Base-by-base conservation (phyloP, 2,113 vertebrate species). In the Bubo blakistoni region DNA sequence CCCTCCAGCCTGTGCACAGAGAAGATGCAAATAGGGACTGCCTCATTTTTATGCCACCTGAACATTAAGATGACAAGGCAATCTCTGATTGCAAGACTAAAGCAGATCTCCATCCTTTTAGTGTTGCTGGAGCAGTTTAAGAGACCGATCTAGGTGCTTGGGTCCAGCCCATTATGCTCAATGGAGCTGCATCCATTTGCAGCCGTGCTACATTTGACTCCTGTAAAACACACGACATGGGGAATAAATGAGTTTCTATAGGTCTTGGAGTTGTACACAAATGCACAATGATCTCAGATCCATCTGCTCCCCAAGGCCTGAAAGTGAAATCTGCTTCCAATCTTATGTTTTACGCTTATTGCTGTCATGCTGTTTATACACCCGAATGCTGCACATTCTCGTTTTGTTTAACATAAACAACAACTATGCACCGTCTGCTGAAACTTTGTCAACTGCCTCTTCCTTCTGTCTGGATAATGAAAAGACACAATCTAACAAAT, bases 341-440 rank as follows among this genome's bases (percentile, higher is more conserved):
- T 97, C 97, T 96, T 91, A 91, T 96, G 95, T 96, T 97, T 97
- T 96, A 97, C 96, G 91, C 93, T 97, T 96, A 97, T 96, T 96
- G 96, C 95, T 96, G 95, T 95, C 96, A 96, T 74, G 94, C 94
- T 97, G 96, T 97, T 97, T 97, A 97, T 96, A 95, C 74, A 95
- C 81, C 72, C 81, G 55, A 96, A 95, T 95, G 94, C 95, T 96
- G 96, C 96, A 95, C 95, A 96, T 92, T 97, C 96, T 97, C 95
- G 49, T 97, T 97, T 95, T 97, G 96, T 97, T 97, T 97, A 97
- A 97, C 92, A 96, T 97, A 97, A 97, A 97, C 97, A 97, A 95
- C 95, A 97, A 97, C 97, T 94, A 92, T 96, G 96, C 90, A 97
- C 96, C 95, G 89, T 97, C 97, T 97, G 97, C 95, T 96, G 95